Conservation (phyloP, 2,888 invertebrate genomes). For the Conistra vaccinii region DNA sequence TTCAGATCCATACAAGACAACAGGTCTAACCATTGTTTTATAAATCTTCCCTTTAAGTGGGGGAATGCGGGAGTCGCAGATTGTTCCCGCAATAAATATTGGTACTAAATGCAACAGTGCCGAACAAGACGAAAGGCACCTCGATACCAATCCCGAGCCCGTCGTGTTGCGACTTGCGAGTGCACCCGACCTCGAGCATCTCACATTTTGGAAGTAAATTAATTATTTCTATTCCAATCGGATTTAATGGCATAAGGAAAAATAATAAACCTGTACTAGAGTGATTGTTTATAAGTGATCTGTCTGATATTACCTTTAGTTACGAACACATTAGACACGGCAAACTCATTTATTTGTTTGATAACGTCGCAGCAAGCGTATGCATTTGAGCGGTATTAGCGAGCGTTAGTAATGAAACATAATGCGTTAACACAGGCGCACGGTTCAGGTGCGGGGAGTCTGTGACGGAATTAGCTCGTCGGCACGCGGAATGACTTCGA, state of each 20-base stretch:
- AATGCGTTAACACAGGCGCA: slow-evolving; percentile 4
- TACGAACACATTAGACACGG: slow-evolving; percentile 12
- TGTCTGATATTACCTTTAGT: slow-evolving; percentile 3
- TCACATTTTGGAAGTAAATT: not conserved
- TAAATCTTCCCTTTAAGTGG: no score
- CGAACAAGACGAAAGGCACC: not conserved
- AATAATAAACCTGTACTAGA: not conserved
- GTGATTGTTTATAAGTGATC: not conserved
- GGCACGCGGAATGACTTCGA: slow-evolving; percentile 39
- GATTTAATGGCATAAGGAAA: no score
- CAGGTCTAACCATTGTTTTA: no score
- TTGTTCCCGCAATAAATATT: no score
- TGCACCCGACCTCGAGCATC: no score
- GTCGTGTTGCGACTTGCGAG: no score
- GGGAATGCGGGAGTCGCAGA: no score
- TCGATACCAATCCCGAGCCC: not conserved
- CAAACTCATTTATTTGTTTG: slow-evolving; percentile 22
- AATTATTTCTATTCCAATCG: not conserved
- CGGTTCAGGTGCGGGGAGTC: not conserved
- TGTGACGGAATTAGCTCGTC: slow-evolving; percentile 32
- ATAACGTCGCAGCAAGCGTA: slow-evolving; percentile 1
- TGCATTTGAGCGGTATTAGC: not conserved
- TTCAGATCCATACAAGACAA: no score
- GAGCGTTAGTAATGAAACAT: slow-evolving; percentile 23
- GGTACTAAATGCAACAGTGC: not conserved